A percentile compares a stretch with the other conserved stretches of the same genome.
Evolutionary conservation across 2,113 vertebrate genomes (phyloP).

Genomic region (Laticauda laticaudata): DNA sequence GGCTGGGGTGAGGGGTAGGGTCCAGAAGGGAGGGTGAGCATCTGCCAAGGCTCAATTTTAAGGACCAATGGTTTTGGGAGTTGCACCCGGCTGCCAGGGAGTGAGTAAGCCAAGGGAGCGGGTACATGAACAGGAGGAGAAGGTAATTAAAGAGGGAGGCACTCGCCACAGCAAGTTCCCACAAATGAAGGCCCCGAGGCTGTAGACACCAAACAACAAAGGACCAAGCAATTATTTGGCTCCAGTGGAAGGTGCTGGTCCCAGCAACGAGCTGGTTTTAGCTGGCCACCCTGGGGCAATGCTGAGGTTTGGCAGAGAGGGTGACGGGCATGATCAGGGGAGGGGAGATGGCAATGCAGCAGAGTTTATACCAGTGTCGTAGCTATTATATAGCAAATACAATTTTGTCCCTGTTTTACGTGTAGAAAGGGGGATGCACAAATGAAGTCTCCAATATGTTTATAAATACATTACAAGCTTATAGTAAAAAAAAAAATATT

Average conservation of each 20-base stretch:
- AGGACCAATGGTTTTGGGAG: constrained; percentile 29
- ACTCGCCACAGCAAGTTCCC: constrained; percentile 74
- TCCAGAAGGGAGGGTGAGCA: constrained; percentile 21
- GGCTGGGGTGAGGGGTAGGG: neutral
- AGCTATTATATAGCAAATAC: no score
- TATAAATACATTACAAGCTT: neutral
- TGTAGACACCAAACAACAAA: constrained; percentile 79
- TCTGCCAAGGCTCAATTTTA: constrained; percentile 11
- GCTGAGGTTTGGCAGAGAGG: constrained; percentile 29
- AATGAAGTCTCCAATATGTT: neutral
- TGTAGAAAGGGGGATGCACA: neutral
- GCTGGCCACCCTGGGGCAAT: constrained; percentile 60
- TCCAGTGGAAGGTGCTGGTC: constrained; percentile 75
- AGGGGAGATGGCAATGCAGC: neutral
- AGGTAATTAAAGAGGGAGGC: constrained; percentile 75
- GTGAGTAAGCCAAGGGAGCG: constrained; percentile 68
- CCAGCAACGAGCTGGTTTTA: constrained; percentile 64
- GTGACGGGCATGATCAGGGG: constrained; percentile 13
- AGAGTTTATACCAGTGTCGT: neutral
- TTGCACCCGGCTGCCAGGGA: constrained; percentile 43
- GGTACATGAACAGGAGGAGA: constrained; percentile 68
- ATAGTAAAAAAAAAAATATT: neutral
- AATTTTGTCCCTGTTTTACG: neutral
- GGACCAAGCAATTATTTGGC: constrained; percentile 79
- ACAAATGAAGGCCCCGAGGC: constrained; percentile 77